phyloP scores from a whole-genome alignment of 2,888 invertebrate genomes.

The Cataglyphis altisquamis region DNA sequence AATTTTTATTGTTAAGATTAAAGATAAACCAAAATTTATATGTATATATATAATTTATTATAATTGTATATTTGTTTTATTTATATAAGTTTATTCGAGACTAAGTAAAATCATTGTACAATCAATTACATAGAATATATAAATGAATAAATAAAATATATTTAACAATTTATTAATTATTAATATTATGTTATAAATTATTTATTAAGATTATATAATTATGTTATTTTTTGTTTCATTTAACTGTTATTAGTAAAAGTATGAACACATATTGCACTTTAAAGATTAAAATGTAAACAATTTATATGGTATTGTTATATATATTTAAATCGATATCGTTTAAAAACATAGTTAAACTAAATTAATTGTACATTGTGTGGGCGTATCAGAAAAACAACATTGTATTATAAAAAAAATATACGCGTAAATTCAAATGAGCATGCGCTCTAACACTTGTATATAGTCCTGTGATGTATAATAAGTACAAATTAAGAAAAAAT shows the following conservation, averaged over 20 bases:
- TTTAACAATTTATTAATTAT: background rate
- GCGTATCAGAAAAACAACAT: background rate
- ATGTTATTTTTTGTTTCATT: background rate
- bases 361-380: background rate
- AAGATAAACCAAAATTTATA: background rate
- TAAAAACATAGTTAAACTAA: background rate
- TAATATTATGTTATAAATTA: background rate
- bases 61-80: background rate
- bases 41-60: background rate
- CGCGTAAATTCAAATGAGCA: background rate
- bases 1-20: conserved; percentile 1
- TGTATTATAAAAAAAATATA: background rate
- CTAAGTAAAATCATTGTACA: background rate
- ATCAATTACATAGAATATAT: background rate
- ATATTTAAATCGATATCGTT: background rate
- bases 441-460: background rate
- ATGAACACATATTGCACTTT: background rate
- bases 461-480: background rate
- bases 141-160: background rate
- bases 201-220: background rate
- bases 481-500: background rate
- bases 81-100: background rate
- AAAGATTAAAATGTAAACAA: background rate
- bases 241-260: background rate
- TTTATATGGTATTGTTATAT: background rate